Evolutionary conservation across 2,888 invertebrate species (phyloP), one percentile per base, ranked within the genome.

Genomic region (Lasioglossum vierecki): DNA sequence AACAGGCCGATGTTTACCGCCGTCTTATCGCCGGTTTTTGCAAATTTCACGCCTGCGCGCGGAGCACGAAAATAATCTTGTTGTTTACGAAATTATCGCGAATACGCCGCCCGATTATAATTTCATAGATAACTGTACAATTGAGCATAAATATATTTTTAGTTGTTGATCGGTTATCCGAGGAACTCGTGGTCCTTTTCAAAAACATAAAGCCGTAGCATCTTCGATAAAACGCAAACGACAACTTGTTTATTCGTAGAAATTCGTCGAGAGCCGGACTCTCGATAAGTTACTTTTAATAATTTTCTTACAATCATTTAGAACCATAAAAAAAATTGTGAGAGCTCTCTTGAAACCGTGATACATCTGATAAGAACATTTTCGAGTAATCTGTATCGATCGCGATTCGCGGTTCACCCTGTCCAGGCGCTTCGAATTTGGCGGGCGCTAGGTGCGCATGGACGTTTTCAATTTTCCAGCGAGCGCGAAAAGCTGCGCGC

Each of bases 401-500:
- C 6, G 4, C 44, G 44, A 13, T 44, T 44, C 11, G 44, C 3
- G 11, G 13, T 44, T 44, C 13, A 44, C 13, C 4, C 44, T 44
- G 41, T 44, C 4, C 44, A 44, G 26, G 6, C 15, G 30, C 2
- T 63, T 49, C 41, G 26, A 57, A 46, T 73, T 60, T 74, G 53
- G 68, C 57, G 66, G 26, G 49, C 15, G 13, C 4, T n/a, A 76
- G 13, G 18, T 5, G 44, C 18, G 39, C 35, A 30, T 3, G 26
- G 5, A 1, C 6, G 35, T 81, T 74, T 85, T 44, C 73, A 85
- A 70, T 84, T 78, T 75, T 77, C 70, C 39, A 53, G 18, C 4
- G 71, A 66, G 35, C 57, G 57, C 46, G 44, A 30, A 66, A 66
- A 6, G 77, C 15, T 80, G 85, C 85, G 85, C 85, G 86, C 86